These are phyloP conservation scores for Vicugna pacos DNA, from an alignment of 2,113 vertebrate species.

Conservation along the genomic window DNA sequence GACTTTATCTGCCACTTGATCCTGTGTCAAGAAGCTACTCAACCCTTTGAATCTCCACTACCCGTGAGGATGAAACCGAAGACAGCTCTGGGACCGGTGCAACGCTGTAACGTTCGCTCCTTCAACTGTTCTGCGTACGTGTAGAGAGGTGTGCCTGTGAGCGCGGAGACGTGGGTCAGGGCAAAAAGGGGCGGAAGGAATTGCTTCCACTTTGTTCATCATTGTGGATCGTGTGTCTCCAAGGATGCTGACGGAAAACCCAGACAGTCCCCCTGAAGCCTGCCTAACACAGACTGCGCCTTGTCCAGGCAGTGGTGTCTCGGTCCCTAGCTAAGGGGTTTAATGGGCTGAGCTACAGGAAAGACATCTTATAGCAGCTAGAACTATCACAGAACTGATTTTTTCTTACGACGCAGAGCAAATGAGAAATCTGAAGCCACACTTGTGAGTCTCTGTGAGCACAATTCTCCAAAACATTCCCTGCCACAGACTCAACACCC, in stretches of 20 bases:
- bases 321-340: background rate
- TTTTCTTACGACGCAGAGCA: background rate
- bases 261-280: background rate
- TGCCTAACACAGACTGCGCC: background rate
- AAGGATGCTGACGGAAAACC: background rate
- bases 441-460: background rate
- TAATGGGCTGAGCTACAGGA: background rate
- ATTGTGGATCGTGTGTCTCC: background rate
- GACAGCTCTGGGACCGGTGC: background rate
- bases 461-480: background rate
- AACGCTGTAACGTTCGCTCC: background rate
- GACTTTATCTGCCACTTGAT: background rate
- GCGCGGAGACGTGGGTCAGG: background rate
- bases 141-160: background rate
- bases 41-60: background rate
- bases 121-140: background rate
- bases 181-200: background rate
- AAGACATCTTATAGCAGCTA: background rate
- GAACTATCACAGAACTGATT: conserved; percentile 4
- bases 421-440: conserved; percentile 35
- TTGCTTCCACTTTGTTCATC: background rate
- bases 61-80: background rate
- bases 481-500: background rate
- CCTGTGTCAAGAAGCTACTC: background rate
- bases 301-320: background rate